Conservation (phyloP, 1,140 invertebrate species). For the Dufourea novaeangliae region DNA sequence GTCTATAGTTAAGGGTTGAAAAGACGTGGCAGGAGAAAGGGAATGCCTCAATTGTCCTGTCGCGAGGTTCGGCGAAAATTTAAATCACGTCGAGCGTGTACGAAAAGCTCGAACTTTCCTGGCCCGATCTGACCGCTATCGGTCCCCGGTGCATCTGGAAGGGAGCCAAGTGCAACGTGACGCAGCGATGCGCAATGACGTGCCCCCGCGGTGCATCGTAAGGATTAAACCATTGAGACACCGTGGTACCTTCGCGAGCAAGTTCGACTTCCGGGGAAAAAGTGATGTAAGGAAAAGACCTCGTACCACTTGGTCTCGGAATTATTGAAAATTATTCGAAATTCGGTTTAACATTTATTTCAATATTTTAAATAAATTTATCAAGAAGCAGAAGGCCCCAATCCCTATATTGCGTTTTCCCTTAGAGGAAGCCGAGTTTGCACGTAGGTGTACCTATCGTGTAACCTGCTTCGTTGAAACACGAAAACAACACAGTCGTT, state of each 20-base stretch:
- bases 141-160: slow-evolving; percentile 44
- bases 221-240: neutral
- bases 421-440: neutral
- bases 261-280: too few species aligned
- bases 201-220: slow-evolving; percentile 23
- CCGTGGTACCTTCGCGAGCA: too few species aligned
- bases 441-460: neutral
- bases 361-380: too few species aligned
- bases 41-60: neutral
- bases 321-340: too few species aligned
- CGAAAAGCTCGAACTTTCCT: slow-evolving; percentile 28
- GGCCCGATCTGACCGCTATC: slow-evolving; percentile 11
- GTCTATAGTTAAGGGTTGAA: too few species aligned
- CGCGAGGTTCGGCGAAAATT: slow-evolving; percentile 2
- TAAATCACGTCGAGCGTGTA: slow-evolving; percentile 21
- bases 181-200: slow-evolving; percentile 46
- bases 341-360: too few species aligned
- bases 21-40: neutral
- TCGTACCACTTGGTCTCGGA: too few species aligned
- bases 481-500: neutral
- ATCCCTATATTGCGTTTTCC: too few species aligned
- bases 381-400: too few species aligned
- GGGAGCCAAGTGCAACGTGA: slow-evolving; percentile 34
- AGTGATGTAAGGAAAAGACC: too few species aligned
- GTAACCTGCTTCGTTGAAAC: neutral